Percentiles rank a stretch among this genome's conserved stretches.
phyloP scores from a whole-genome alignment of 2,888 invertebrate species.

The Caenorhabditis wallacei region DNA sequence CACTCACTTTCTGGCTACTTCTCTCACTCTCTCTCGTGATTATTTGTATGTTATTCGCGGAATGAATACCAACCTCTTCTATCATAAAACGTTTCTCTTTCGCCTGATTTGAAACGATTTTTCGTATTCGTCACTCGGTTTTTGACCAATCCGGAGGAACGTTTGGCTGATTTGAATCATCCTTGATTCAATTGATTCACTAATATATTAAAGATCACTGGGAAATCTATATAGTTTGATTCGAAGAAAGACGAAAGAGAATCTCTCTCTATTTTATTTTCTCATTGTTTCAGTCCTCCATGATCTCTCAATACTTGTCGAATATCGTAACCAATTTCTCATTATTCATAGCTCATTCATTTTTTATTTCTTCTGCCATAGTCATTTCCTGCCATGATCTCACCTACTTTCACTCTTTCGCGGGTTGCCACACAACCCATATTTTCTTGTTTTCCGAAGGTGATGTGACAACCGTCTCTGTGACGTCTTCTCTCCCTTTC shows the following conservation, averaged over 20 bases:
- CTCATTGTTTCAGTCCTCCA: too few relatives aligned
- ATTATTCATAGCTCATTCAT: conserved; percentile 17
- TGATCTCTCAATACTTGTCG: conserved; percentile 1
- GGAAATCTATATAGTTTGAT: too few relatives aligned
- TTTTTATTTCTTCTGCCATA: neutral
- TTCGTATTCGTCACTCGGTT: conserved; percentile 15
- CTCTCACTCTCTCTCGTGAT: conserved; percentile 19
- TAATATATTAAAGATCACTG: neutral
- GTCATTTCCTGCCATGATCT: conserved; percentile 42
- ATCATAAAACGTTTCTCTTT: neutral
- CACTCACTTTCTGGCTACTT: neutral
- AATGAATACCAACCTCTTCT: neutral
- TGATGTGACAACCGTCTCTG: conserved; percentile 29
- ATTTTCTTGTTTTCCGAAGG: conserved; percentile 57
- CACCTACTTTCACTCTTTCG: conserved; percentile 40
- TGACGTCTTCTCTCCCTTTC: conserved; percentile 38
- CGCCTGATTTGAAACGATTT: conserved; percentile 8
- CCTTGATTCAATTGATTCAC: neutral
- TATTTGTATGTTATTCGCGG: conserved; percentile 40
- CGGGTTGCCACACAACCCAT: conserved; percentile 30
- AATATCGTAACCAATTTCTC: conserved; percentile 14
- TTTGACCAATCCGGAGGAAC: conserved; percentile 34
- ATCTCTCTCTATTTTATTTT: too few relatives aligned
- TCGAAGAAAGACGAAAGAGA: too few relatives aligned
- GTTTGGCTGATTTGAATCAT: conserved; percentile 30